Conservation (phyloP, 1,140 invertebrate genomes). For the Cotesia glomerata region DNA sequence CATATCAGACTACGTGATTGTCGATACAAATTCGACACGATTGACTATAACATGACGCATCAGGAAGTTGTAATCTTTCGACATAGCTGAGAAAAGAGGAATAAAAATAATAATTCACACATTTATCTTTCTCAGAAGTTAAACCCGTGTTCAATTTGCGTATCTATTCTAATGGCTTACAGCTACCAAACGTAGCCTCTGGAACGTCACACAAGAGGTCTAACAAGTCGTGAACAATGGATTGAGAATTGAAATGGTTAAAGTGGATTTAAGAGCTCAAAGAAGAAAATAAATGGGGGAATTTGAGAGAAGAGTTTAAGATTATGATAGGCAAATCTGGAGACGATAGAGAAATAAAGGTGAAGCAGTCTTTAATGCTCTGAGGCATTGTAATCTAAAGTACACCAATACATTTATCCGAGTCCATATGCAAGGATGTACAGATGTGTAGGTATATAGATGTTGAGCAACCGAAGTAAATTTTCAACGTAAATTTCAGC, state of each 20-base stretch:
- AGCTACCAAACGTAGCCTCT: conserved; percentile 17
- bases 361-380: not conserved
- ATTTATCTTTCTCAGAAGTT: not conserved
- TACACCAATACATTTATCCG: not conserved
- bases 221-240: conserved; percentile 24
- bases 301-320: conserved; percentile 1
- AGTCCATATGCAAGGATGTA: not conserved
- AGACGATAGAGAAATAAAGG: conserved; percentile 2
- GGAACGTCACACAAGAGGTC: conserved; percentile 5
- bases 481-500: conserved; percentile 7
- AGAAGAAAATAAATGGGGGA: not conserved
- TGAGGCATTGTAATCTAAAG: not conserved
- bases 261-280: conserved; percentile 3
- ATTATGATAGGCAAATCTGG: not conserved
- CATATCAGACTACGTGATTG: not conserved
- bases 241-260: not conserved
- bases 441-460: not conserved
- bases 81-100: not conserved
- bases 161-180: conserved; percentile 12
- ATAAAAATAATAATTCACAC: conserved; percentile 6
- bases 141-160: conserved; percentile 6
- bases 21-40: too few species aligned
- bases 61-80: too few species aligned
- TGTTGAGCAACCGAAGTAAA: not conserved
- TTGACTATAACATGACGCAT: too few species aligned